Base-by-base conservation (phyloP, 2,797 vertebrate species). In the Aotus griseimembra region DNA sequence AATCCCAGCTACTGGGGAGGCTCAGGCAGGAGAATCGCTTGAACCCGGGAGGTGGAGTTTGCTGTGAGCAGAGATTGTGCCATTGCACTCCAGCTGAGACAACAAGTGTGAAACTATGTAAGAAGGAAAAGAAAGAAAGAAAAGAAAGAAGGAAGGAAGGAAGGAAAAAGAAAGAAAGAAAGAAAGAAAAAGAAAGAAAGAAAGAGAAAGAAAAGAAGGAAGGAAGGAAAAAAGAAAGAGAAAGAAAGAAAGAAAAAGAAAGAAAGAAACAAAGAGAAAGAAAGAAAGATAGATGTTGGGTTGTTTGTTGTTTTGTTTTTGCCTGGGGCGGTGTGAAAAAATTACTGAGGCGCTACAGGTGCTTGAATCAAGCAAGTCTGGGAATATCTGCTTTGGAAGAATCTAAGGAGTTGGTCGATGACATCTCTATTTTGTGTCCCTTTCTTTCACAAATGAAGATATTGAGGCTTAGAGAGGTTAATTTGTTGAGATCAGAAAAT, bases 161-260 rank as follows among this genome's bases (percentile, higher is more conserved):
- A 19, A 50, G 5, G 48, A 17, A 17, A 52, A 20, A 1, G 50
- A 48, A 4, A 14, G 46, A 46, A 2, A 11, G 46, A 46, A 11
- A 2, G 10, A 46, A 0, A 12, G 11, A 46, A 4, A 50, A 20
- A 2, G 6, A 20, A 7, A 2, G 5, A 20, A 7, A 2, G 2
- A 19, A 7, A 7, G 19, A 20, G 19, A 20, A 20, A 52, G 5
- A 20, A 52, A 19, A 0, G 17, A 6, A 17, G 4, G 4, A 5
- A 50, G 4, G 4, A 5, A 50, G 0, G 4, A 5, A 50, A 4
- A 5, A 50, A 5, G 0, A 15, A 2, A 5, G 1, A 17, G 17
- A 19, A 4, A 15, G 4, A 50, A 1, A 15, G 1, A 15, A 1
- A 50, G 1, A 15, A 1, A 19, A 6, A 19, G 19, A 52, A 52